Evolutionary conservation across 1,140 invertebrate genomes (phyloP).

Genomic region (Caenorhabditis latens): DNA sequence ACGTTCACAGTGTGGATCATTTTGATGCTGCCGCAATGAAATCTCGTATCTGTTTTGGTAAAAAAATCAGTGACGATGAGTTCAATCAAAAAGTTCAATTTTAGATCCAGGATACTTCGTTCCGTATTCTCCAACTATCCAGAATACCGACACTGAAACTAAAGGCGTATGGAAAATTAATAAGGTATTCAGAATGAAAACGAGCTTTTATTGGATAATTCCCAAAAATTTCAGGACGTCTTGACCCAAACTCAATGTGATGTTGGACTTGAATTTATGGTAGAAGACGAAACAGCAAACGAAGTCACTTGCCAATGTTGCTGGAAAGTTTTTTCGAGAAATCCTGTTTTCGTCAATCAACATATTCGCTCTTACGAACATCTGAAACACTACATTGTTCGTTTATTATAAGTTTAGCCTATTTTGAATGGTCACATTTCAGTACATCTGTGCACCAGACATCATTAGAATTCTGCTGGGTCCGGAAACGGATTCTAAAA

Average conservation of each 20-base stretch:
- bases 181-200: neutral
- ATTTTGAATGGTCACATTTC: neutral
- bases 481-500: neutral
- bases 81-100: neutral
- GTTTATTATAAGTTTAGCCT: neutral
- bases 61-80: too few species aligned
- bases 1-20: neutral
- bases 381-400: conserved; percentile 17
- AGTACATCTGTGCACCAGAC: conserved; percentile 9
- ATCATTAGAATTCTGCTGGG: conserved; percentile 8
- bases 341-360: conserved; percentile 27
- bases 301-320: conserved; percentile 19
- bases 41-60: neutral
- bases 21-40: conserved; percentile 22
- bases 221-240: neutral
- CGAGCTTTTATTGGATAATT: neutral
- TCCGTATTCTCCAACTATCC: conserved; percentile 6
- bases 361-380: conserved; percentile 32
- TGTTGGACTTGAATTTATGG: conserved; percentile 18
- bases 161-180: conserved; percentile 38
- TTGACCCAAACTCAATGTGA: conserved; percentile 29
- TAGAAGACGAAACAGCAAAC: conserved; percentile 15
- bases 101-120: conserved; percentile 17
- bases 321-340: neutral
- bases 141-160: neutral